phyloP scores from a whole-genome alignment of 2,113 vertebrate species.

The Nycticryphes semicollaris region DNA sequence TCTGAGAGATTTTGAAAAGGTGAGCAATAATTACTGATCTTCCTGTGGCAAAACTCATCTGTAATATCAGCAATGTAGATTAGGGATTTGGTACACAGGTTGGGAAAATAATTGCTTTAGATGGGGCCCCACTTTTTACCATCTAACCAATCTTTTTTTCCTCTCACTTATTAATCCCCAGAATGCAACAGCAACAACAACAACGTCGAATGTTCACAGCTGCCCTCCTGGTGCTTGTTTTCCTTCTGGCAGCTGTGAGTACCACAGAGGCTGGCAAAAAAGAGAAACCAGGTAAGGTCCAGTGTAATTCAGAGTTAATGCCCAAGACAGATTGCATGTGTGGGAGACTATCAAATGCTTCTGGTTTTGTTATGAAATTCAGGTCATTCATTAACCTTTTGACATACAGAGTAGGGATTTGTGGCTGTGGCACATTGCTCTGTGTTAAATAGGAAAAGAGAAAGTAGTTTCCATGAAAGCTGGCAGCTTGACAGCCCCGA shows the following conservation, averaged over 20 bases:
- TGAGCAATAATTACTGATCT: not conserved
- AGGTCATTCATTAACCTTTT: not conserved
- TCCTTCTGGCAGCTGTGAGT: constrained; percentile 74
- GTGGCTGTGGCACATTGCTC: not conserved
- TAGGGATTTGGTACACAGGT: not conserved
- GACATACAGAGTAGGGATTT: not conserved
- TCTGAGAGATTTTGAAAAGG: not conserved
- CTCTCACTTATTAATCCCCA: constrained; percentile 32
- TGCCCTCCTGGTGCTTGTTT: constrained; percentile 73
- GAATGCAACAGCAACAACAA: constrained; percentile 74
- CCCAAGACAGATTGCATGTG: not conserved
- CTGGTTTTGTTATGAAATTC: not conserved
- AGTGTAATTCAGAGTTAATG: not conserved
- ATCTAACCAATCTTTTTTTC: not conserved
- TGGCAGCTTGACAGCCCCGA: not conserved
- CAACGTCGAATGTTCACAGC: constrained; percentile 70
- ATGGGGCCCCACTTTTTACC: not conserved
- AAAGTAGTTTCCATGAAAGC: not conserved
- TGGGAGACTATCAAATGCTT: not conserved
- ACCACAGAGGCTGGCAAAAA: constrained; percentile 79
- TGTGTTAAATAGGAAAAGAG: not conserved
- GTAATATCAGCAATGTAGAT: not conserved
- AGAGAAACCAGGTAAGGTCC: constrained; percentile 78
- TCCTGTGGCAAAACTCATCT: not conserved
- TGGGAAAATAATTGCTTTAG: not conserved